Conservation (phyloP, 35 echinoderm and acorn worm genomes). For the Nesometra sesokonis region DNA sequence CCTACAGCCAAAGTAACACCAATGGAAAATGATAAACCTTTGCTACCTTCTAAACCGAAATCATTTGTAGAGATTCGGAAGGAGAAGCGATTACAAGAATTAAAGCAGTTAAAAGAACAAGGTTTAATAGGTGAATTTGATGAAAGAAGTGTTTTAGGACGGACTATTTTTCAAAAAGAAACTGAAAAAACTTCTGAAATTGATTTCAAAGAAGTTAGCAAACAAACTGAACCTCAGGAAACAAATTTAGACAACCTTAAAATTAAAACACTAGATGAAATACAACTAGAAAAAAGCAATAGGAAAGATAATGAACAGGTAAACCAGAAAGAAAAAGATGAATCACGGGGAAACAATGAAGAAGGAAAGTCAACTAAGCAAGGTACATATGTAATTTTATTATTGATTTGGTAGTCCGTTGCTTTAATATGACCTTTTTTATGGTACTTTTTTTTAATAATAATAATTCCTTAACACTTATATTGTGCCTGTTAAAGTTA, state of each 20-base stretch:
- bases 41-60: neutral
- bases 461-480: too few relatives aligned
- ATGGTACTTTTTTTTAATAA: too few relatives aligned
- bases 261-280: neutral
- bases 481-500: too few relatives aligned
- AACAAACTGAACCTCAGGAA: neutral
- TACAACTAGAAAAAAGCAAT: neutral
- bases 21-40: neutral
- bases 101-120: neutral
- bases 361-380: neutral
- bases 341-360: neutral
- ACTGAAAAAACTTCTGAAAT: neutral
- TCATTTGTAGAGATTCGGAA: neutral
- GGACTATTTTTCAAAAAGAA: neutral
- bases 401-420: too few relatives aligned
- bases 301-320: neutral
- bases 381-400: neutral
- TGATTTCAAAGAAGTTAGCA: neutral
- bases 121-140: neutral
- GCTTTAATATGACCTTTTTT: too few relatives aligned
- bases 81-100: neutral
- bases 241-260: neutral
- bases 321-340: neutral
- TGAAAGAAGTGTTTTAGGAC: neutral
- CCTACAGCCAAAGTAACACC: neutral